These are phyloP conservation scores for Papilio aristodemus DNA, from an alignment of 1,140 invertebrate species.

Conservation along the genomic window DNA sequence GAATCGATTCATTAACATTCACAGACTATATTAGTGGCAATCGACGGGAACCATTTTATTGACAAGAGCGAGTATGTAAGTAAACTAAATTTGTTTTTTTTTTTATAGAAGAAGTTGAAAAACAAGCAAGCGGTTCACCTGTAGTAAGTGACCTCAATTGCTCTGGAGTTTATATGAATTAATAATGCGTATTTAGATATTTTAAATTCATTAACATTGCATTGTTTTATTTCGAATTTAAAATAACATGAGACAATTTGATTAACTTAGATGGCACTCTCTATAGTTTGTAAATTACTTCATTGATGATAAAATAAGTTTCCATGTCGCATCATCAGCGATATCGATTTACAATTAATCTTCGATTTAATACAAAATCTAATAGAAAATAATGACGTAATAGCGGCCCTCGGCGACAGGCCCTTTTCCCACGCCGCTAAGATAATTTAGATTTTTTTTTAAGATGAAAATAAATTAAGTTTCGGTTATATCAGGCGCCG, in stretches of 20 bases:
- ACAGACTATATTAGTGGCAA: slow-evolving; percentile 72
- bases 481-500: slow-evolving; percentile 78
- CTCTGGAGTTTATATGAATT: no score
- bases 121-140: no score
- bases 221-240: no score
- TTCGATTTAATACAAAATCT: slow-evolving; percentile 75
- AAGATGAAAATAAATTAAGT: slow-evolving; percentile 78
- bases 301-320: background rate
- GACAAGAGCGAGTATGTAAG: slow-evolving; percentile 1
- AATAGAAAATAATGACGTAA: slow-evolving; percentile 80
- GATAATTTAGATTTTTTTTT: slow-evolving; percentile 70
- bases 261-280: no score
- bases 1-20: slow-evolving; percentile 77
- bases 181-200: no score
- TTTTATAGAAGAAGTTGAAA: no score
- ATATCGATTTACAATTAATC: slow-evolving; percentile 76
- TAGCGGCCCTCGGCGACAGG: slow-evolving; percentile 76
- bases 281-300: background rate
- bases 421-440: slow-evolving; percentile 74
- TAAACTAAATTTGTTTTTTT: background rate
- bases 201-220: no score
- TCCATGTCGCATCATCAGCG: slow-evolving; percentile 28
- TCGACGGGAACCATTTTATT: slow-evolving; percentile 50
- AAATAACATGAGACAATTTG: no score
- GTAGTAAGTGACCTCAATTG: no score